These are phyloP conservation scores for Melieria omissa DNA, from an alignment of 2,888 invertebrate species.

Conservation along the genomic window DNA sequence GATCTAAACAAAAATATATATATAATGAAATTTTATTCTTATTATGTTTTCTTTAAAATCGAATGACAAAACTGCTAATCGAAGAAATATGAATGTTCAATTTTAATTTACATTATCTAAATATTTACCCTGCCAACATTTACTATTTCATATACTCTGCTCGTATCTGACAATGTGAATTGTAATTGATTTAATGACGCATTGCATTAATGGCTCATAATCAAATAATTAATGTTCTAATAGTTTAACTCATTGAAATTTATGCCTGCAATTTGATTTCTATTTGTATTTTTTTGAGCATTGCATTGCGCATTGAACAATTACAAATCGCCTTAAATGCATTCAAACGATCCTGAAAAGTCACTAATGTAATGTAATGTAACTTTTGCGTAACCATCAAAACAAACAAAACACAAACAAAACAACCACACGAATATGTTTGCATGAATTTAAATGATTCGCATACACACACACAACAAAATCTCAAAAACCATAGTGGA, in stretches of 20 bases:
- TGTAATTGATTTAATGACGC: conserved; percentile 31
- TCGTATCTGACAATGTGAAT: conserved; percentile 1
- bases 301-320: conserved; percentile 21
- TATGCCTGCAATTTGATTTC: neutral
- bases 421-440: no score
- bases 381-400: no score
- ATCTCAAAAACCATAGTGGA: no score
- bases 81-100: conserved; percentile 50
- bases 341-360: neutral
- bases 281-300: neutral
- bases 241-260: neutral
- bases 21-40: conserved; percentile 33
- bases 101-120: conserved; percentile 20
- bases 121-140: neutral
- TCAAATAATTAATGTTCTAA: neutral
- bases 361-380: conserved; percentile 10
- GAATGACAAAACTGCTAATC: conserved; percentile 42
- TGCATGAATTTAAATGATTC: no score
- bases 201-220: conserved; percentile 4
- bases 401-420: no score
- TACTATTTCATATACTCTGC: neutral
- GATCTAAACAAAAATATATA: conserved; percentile 29
- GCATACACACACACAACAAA: no score
- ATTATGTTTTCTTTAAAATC: conserved; percentile 13
- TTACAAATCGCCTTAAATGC: neutral